Evolutionary conservation across 64 coral and sea anemone species (phyloP).

Genomic region (Platygyra sinensis): DNA sequence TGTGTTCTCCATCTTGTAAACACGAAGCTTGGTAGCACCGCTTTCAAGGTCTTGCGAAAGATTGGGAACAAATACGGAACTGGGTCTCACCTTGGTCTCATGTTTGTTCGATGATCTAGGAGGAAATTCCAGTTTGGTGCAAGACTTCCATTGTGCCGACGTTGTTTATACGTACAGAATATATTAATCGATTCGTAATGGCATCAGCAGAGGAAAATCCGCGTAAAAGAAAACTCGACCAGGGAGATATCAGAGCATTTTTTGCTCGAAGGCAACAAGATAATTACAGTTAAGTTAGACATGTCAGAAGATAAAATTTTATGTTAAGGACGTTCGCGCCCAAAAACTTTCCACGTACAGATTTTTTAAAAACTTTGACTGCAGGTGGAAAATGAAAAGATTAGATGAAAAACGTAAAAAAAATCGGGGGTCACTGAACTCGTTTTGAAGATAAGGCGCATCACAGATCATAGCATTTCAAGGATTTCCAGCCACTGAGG

Average conservation of each 20-base stretch:
- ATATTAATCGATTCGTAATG: not conserved
- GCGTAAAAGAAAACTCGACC: not conserved
- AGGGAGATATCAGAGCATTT: not conserved
- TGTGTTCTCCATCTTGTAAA: not conserved
- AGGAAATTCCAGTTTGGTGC: too few relatives aligned
- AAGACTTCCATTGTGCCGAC: not conserved
- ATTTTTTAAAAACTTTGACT: too few relatives aligned
- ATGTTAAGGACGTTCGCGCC: too few relatives aligned
- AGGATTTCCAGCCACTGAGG: too few relatives aligned
- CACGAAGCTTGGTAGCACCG: slow-evolving; percentile 19
- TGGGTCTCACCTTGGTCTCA: not conserved
- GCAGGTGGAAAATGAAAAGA: too few relatives aligned
- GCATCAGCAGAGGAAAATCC: not conserved
- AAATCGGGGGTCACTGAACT: too few relatives aligned
- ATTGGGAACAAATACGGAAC: slow-evolving; percentile 1
- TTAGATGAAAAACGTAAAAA: too few relatives aligned
- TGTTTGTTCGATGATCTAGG: too few relatives aligned
- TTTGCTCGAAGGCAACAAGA: not conserved
- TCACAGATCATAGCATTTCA: too few relatives aligned
- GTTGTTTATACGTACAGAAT: not conserved
- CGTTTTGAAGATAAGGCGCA: too few relatives aligned
- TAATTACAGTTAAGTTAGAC: slow-evolving; percentile 24
- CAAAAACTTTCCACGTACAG: too few relatives aligned
- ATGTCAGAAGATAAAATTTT: not conserved
- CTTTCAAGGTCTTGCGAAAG: not conserved